A percentile compares a stretch with the other conserved stretches of the same genome.
Conservation (phyloP, 2,888 invertebrate genomes). For the Drosophila borealis region DNA sequence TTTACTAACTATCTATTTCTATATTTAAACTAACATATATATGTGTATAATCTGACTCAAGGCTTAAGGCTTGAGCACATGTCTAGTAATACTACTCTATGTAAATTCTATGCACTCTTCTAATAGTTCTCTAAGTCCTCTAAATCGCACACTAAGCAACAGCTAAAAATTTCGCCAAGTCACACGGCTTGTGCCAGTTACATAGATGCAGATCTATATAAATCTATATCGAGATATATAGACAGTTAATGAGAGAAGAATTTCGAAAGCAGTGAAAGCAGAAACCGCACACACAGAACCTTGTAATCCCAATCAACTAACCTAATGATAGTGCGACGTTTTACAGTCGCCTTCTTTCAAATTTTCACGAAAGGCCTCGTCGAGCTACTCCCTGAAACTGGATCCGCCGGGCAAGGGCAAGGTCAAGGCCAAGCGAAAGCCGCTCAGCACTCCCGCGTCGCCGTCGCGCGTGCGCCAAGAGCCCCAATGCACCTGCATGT, state of each 20-base stretch:
- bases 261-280: constrained; percentile 48
- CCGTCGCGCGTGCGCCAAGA: constrained; percentile 92
- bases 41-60: constrained; percentile 34
- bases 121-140: constrained; percentile 40
- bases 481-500: constrained; percentile 98
- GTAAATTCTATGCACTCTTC: constrained; percentile 39
- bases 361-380: constrained; percentile 98
- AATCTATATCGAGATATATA: constrained; percentile 5
- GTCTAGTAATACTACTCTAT: constrained; percentile 36
- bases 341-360: constrained; percentile 98
- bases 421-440: constrained; percentile 95
- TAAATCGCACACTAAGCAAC: constrained; percentile 31
- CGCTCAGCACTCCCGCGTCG: constrained; percentile 96
- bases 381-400: constrained; percentile 97
- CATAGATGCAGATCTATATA: constrained; percentile 13
- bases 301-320: constrained; percentile 86
- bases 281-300: constrained; percentile 85
- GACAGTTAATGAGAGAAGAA: constrained; percentile 36
- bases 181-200: constrained; percentile 37
- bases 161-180: constrained; percentile 23
- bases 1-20: constrained; percentile 38
- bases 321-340: constrained; percentile 87
- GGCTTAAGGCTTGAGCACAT: constrained; percentile 45
- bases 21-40: constrained; percentile 32
- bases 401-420: constrained; percentile 95